Conservation (phyloP, 2,797 vertebrate genomes). For the Microcaecilia unicolor region DNA sequence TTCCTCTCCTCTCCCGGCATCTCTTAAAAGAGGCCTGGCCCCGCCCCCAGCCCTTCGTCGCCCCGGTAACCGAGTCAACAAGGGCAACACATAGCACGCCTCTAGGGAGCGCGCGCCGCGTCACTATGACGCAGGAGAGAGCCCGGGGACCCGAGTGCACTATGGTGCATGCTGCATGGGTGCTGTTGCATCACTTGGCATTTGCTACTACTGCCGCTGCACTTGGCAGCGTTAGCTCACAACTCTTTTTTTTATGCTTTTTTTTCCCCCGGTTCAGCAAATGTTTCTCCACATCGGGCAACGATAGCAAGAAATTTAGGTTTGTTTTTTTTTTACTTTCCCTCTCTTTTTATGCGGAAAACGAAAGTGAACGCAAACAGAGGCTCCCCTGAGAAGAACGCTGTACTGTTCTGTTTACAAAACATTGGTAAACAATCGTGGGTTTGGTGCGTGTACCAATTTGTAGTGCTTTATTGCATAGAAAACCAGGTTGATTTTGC, state of each 20-base stretch:
- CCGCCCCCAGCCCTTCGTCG: conserved; percentile 12
- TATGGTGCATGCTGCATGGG: background rate
- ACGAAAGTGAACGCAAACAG: background rate
- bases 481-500: conserved; percentile 12
- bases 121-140: background rate
- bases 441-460: conserved; percentile 1
- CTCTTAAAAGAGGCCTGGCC: conserved; percentile 21
- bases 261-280: no score
- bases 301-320: no score
- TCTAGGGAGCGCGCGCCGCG: background rate
- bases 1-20: background rate
- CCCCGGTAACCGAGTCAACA: conserved; percentile 38
- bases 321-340: no score
- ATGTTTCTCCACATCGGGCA: no score
- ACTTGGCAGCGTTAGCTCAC: no score
- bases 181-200: background rate
- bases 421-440: conserved; percentile 8
- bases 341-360: background rate
- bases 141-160: conserved; percentile 2
- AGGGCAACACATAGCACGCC: conserved; percentile 6
- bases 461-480: conserved; percentile 10
- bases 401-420: background rate
- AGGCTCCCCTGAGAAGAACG: background rate
- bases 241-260: no score
- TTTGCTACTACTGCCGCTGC: background rate